These are phyloP conservation scores for Micromussa lordhowensis DNA, from an alignment of 92 coral and sea anemone genomes.

Conservation along the genomic window DNA sequence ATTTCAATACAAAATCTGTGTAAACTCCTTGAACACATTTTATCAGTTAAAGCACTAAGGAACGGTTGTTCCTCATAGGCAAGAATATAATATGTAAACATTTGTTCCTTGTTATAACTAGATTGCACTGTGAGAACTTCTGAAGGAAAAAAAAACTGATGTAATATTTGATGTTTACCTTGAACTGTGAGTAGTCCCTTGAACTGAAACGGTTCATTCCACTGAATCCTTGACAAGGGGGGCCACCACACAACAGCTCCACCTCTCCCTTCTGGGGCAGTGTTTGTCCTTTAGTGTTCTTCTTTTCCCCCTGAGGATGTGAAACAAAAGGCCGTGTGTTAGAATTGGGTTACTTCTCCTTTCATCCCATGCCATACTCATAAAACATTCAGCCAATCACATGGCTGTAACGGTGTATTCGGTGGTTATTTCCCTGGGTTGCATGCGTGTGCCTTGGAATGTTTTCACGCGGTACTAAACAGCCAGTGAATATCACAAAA, in stretches of 20 bases:
- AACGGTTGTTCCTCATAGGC: too few species aligned
- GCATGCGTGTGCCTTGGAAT: neutral
- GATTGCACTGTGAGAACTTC: too few species aligned
- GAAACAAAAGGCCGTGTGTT: neutral
- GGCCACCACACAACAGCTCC: constrained; percentile 97
- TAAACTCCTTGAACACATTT: too few species aligned
- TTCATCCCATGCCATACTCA: neutral
- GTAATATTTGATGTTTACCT: constrained; percentile 55
- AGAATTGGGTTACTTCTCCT: neutral
- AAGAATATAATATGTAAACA: too few species aligned
- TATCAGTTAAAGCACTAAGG: too few species aligned
- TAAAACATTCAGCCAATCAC: neutral
- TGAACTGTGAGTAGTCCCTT: constrained; percentile 93
- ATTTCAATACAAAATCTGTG: too few species aligned
- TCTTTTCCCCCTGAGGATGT: constrained; percentile 75
- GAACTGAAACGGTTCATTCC: constrained; percentile 98
- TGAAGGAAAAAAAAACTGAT: too few species aligned
- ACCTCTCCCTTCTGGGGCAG: constrained; percentile 98
- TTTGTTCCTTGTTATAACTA: too few species aligned
- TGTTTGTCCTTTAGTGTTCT: constrained; percentile 87
- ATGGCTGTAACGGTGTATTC: neutral
- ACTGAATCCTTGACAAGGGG: constrained; percentile 99
- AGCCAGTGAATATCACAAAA: neutral
- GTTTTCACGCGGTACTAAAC: neutral
- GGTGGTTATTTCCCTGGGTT: neutral